Conservation (phyloP, 2,888 invertebrate species). For the Podabrus alpinus region DNA sequence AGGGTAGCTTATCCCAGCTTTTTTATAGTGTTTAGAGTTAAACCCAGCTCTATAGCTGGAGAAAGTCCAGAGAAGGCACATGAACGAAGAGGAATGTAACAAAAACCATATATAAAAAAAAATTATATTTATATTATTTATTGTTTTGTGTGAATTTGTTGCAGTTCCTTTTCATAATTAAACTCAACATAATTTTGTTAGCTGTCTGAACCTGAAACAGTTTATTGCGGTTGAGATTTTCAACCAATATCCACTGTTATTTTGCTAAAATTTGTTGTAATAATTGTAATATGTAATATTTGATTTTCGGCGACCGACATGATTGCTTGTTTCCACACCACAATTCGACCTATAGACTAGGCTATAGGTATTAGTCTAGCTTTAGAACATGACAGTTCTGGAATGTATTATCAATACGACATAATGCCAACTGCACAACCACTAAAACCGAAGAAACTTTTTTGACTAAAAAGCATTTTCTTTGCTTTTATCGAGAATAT, state of each 20-base stretch:
- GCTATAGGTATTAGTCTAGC: not conserved
- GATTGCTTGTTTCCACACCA: not conserved
- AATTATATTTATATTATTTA: no score
- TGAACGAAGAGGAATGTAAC: no score
- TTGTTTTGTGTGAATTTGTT: no score
- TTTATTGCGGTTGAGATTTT: not conserved
- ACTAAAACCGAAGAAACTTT: not conserved
- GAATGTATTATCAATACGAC: not conserved
- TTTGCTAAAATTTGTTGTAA: not conserved
- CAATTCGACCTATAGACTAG: not conserved
- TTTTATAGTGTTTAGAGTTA: no score
- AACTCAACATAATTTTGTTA: not conserved
- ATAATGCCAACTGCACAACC: not conserved
- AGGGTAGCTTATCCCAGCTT: no score
- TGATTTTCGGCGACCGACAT: not conserved
- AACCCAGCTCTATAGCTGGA: no score
- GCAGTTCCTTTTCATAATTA: no score
- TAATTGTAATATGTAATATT: no score
- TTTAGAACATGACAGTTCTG: not conserved
- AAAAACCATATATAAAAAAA: no score
- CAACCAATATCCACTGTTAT: not conserved
- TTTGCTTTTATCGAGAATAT: not conserved
- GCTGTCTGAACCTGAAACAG: not conserved
- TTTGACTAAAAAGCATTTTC: not conserved
- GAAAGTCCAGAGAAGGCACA: no score